Conservation (phyloP, 2,888 invertebrate genomes). For the Tetrapedia diversipes region DNA sequence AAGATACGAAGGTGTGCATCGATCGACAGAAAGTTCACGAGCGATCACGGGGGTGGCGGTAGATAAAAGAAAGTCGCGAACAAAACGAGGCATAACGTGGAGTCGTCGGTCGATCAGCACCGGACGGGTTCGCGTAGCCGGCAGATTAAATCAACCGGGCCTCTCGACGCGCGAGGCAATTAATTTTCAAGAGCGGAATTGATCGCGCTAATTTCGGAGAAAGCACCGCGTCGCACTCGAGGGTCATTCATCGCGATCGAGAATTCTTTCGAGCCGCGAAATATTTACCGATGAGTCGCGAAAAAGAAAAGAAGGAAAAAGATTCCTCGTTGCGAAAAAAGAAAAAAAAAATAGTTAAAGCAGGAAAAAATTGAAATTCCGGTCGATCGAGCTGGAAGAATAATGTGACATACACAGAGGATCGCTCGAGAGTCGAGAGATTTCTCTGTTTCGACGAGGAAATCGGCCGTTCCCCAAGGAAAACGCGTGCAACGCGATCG, state of each 20-base stretch:
- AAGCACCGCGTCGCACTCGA: slow-evolving; percentile 34
- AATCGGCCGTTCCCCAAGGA: background rate
- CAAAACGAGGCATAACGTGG: slow-evolving; percentile 23
- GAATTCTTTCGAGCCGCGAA: slow-evolving; percentile 46
- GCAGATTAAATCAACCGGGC: slow-evolving; percentile 61
- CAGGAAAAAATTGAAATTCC: background rate
- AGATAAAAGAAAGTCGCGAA: slow-evolving; percentile 44
- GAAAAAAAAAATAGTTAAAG: too few species aligned
- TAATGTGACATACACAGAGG: too few species aligned
- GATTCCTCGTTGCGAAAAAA: background rate
- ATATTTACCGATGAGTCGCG: slow-evolving; percentile 16
- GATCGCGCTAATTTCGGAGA: slow-evolving; percentile 63
- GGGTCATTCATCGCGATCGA: slow-evolving; percentile 47
- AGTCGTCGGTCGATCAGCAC: slow-evolving; percentile 33
- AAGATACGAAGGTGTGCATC: too few species aligned
- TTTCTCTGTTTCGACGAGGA: too few species aligned
- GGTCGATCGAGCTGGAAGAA: slow-evolving; percentile 2
- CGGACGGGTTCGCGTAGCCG: slow-evolving; percentile 20
- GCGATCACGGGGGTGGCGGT: slow-evolving; percentile 4
- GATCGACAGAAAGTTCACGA: slow-evolving; percentile 24
- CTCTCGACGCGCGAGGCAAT: slow-evolving; percentile 57
- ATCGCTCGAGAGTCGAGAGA: background rate
- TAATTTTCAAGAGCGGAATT: slow-evolving; percentile 65
- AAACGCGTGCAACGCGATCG: background rate
- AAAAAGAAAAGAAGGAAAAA: background rate